Evolutionary conservation across 2,797 vertebrate genomes (phyloP).

Genomic region (Silurus lanzhouensis): DNA sequence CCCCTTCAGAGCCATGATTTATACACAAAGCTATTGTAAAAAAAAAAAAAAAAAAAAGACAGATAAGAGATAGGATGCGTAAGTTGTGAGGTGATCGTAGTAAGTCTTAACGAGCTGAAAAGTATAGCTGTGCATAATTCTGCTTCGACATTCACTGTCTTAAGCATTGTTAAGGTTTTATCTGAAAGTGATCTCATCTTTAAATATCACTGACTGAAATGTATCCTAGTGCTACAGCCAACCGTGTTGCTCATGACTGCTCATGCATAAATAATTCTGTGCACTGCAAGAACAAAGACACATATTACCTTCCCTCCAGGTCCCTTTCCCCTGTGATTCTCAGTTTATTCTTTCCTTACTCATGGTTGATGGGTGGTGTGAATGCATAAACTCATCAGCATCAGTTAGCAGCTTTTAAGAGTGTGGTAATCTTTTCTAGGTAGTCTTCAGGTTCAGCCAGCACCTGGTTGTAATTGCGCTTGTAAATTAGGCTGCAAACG

Average conservation of each 20-base stretch:
- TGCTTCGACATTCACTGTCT: background rate
- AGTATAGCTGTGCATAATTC: background rate
- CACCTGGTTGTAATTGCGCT: conserved; percentile 36
- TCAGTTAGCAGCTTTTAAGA: conserved; percentile 26
- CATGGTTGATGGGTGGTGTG: conserved; percentile 44
- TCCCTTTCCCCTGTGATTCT: conserved; percentile 1
- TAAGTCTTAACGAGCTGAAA: conserved; percentile 1
- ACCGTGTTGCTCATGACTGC: background rate
- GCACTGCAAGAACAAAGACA: background rate
- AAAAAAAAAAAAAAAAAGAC: background rate
- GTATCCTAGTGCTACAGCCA: conserved; percentile 4
- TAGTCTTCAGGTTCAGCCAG: conserved; percentile 23
- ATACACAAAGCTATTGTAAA: background rate
- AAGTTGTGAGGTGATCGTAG: conserved; percentile 3
- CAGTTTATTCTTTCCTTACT: conserved; percentile 52
- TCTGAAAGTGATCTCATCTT: conserved; percentile 50
- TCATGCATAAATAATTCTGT: conserved; percentile 31
- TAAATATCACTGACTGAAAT: conserved; percentile 61
- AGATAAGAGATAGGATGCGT: background rate
- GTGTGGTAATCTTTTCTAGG: background rate
- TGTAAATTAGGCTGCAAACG: conserved; percentile 13
- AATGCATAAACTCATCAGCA: conserved; percentile 20
- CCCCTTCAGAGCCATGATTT: background rate
- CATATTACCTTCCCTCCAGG: background rate
- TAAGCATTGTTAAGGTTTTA: conserved; percentile 13